Percentiles rank a stretch among this genome's conserved stretches.
These are phyloP conservation scores for Spodoptera litura DNA, from an alignment of 1,140 invertebrate genomes.

Conservation along the genomic window DNA sequence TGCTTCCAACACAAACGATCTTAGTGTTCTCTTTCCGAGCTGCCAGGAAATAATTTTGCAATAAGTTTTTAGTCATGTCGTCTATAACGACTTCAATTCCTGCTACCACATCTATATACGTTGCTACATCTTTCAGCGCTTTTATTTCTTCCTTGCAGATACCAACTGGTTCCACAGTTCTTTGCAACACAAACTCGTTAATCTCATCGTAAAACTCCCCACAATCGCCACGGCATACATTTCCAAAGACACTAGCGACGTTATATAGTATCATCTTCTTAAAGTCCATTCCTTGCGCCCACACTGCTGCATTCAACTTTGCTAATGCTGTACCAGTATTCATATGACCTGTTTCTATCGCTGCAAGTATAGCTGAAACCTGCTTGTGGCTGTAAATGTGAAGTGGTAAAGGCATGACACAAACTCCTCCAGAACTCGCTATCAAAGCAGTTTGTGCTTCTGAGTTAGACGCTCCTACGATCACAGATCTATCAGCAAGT, in stretches of 20 bases:
- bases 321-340: constrained; percentile 54
- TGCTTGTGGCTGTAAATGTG: constrained; percentile 75
- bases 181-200: constrained; percentile 64
- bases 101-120: constrained; percentile 71
- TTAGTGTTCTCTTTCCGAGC: constrained; percentile 70
- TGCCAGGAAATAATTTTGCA: constrained; percentile 74
- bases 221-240: constrained; percentile 70
- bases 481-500: constrained; percentile 61
- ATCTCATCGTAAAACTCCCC: constrained; percentile 71
- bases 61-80: constrained; percentile 60
- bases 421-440: constrained; percentile 68
- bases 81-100: constrained; percentile 66
- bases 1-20: constrained; percentile 65
- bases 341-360: constrained; percentile 70
- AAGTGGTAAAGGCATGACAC: constrained; percentile 70
- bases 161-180: constrained; percentile 57
- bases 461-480: constrained; percentile 65
- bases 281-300: constrained; percentile 75
- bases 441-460: constrained; percentile 58
- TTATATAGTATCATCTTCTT: constrained; percentile 73
- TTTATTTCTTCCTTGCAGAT: constrained; percentile 60
- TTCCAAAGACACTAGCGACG: constrained; percentile 73
- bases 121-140: constrained; percentile 64
- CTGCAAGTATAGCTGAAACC: constrained; percentile 65
- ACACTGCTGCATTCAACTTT: constrained; percentile 69